Evolutionary conservation across 2,888 invertebrate genomes (phyloP).

Genomic region (Apoda limacodes): DNA sequence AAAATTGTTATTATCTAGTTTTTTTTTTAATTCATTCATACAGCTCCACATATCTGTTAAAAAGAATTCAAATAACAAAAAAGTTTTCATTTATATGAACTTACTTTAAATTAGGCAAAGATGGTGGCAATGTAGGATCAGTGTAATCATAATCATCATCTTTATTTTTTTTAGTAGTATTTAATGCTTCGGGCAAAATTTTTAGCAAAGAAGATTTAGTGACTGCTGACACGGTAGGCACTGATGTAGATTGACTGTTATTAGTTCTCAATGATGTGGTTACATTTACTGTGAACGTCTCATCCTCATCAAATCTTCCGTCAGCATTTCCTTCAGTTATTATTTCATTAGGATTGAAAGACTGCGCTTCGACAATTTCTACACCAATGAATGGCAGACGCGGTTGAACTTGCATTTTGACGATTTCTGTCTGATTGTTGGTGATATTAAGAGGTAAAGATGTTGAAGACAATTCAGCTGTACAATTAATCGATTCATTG

Average conservation of each 20-base stretch:
- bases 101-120: constrained; percentile 83
- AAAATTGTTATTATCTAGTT: too few species aligned
- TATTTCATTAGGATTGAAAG: constrained; percentile 46
- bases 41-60: too few species aligned
- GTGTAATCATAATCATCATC: constrained; percentile 77
- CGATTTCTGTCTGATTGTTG: constrained; percentile 32
- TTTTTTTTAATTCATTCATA: too few species aligned
- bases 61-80: background rate
- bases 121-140: constrained; percentile 82
- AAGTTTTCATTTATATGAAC: constrained; percentile 14
- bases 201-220: constrained; percentile 40
- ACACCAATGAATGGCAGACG: constrained; percentile 36
- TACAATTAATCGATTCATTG: constrained; percentile 60
- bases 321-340: constrained; percentile 45
- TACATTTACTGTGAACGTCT: constrained; percentile 68
- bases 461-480: constrained; percentile 53
- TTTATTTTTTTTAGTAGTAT: constrained; percentile 67
- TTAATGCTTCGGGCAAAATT: constrained; percentile 45
- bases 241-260: constrained; percentile 30
- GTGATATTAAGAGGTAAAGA: constrained; percentile 39
- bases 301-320: constrained; percentile 55
- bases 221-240: constrained; percentile 19
- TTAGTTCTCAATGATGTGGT: constrained; percentile 64
- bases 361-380: constrained; percentile 36
- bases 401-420: constrained; percentile 31